These are phyloP conservation scores for Trichosurus vulpecula DNA, from an alignment of 2,797 vertebrate genomes.

Conservation along the genomic window DNA sequence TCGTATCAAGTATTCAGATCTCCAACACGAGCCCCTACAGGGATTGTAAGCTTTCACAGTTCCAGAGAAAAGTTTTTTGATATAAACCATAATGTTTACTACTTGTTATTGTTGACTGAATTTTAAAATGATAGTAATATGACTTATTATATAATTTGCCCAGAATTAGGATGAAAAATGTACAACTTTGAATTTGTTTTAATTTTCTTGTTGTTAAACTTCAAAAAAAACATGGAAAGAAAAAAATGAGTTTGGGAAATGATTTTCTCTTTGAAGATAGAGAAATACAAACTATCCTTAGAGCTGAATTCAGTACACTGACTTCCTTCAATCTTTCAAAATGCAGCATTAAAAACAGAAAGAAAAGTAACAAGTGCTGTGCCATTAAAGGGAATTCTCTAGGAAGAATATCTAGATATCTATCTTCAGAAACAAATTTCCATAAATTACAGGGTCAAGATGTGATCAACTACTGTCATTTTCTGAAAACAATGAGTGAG, in stretches of 20 bases:
- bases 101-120: not conserved
- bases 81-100: not conserved
- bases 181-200: not conserved
- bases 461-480: not conserved
- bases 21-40: not conserved
- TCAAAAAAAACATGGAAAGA: not conserved
- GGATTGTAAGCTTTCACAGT: slow-evolving; percentile 24
- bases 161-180: not conserved
- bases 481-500: not conserved
- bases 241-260: not conserved
- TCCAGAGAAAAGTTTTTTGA: slow-evolving; percentile 25
- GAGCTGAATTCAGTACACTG: not conserved
- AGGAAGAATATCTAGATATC: not conserved
- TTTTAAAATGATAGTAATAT: not conserved
- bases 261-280: slow-evolving; percentile 39
- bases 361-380: not conserved
- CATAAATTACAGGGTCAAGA: not conserved
- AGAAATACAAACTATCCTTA: not conserved
- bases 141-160: slow-evolving; percentile 29
- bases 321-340: not conserved
- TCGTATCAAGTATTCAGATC: slow-evolving; percentile 26
- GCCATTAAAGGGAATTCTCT: not conserved
- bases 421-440: not conserved
- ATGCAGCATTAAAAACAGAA: not conserved
- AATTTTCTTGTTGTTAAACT: too few species aligned